Evolutionary conservation across 2,797 vertebrate genomes (phyloP).

Genomic region (Denticeps clupeoides): DNA sequence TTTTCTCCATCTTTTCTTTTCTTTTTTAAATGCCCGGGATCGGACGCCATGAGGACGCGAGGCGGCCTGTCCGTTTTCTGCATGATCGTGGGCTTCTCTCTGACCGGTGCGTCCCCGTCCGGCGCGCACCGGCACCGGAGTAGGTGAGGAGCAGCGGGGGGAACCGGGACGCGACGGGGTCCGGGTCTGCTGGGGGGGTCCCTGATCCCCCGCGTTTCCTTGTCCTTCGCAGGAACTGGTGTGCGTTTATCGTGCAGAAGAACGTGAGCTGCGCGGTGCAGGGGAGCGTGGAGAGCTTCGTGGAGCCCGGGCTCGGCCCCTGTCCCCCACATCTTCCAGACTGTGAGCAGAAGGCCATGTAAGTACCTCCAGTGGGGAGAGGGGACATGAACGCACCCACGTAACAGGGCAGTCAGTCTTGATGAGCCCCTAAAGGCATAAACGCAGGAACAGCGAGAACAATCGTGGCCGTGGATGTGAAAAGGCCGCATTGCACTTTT

Average conservation of each 20-base stretch:
- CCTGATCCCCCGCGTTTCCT: not conserved
- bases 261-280: conserved; percentile 90
- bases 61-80: conserved; percentile 45
- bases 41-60: too few relatives aligned
- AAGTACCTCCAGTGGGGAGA: conserved; percentile 51
- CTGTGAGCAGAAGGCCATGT: conserved; percentile 79
- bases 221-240: conserved; percentile 77
- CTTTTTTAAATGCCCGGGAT: too few relatives aligned
- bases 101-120: conserved; percentile 41
- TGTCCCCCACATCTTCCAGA: conserved; percentile 65
- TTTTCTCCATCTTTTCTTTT: too few relatives aligned
- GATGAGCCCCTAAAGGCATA: too few relatives aligned
- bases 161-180: too few relatives aligned
- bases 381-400: too few relatives aligned
- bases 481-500: too few relatives aligned
- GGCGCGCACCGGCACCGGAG: conserved; percentile 53
- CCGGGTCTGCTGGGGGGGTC: too few relatives aligned
- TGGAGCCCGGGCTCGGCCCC: conserved; percentile 72
- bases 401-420: too few relatives aligned
- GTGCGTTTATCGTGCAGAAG: conserved; percentile 85
- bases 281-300: conserved; percentile 75
- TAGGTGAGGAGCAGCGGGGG: conserved; percentile 47
- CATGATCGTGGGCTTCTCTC: conserved; percentile 43
- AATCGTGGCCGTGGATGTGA: too few relatives aligned
- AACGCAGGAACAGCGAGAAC: too few relatives aligned